Evolutionary conservation across 2,888 invertebrate genomes (phyloP).

Genomic region (Eretmocerus hayati): DNA sequence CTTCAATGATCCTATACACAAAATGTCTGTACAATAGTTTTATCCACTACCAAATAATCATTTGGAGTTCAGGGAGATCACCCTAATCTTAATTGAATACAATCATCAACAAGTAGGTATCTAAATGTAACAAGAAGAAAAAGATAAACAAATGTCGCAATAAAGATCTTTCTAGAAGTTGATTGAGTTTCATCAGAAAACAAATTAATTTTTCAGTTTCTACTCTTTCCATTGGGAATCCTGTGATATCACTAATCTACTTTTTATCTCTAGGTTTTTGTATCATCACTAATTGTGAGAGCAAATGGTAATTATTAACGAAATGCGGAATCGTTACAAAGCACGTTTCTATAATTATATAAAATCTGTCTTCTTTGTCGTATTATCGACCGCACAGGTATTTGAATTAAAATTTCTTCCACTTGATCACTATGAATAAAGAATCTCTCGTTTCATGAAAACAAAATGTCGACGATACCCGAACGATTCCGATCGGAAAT

Average conservation of each 20-base stretch:
- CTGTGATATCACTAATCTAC: no score
- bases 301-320: not conserved
- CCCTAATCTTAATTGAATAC: constrained; percentile 13
- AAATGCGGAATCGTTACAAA: constrained; percentile 6
- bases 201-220: no score
- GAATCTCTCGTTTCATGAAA: no score
- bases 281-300: no score
- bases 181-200: no score
- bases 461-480: constrained; percentile 3
- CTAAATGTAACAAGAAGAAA: constrained; percentile 8
- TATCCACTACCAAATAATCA: constrained; percentile 4
- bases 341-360: constrained; percentile 7
- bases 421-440: constrained; percentile 5
- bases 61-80: constrained; percentile 4
- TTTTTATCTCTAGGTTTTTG: no score
- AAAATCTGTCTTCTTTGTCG: no score
- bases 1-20: constrained; percentile 7
- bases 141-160: constrained; percentile 8
- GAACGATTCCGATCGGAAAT: constrained; percentile 5
- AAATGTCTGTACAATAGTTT: constrained; percentile 14
- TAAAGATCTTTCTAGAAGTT: no score
- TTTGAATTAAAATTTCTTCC: constrained; percentile 19
- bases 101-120: constrained; percentile 13
- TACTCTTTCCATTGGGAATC: no score
- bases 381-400: no score